Percentiles rank a stretch among this genome's conserved stretches.
Conservation (phyloP, 1,140 invertebrate species). For the Acromyrmex heyeri region DNA sequence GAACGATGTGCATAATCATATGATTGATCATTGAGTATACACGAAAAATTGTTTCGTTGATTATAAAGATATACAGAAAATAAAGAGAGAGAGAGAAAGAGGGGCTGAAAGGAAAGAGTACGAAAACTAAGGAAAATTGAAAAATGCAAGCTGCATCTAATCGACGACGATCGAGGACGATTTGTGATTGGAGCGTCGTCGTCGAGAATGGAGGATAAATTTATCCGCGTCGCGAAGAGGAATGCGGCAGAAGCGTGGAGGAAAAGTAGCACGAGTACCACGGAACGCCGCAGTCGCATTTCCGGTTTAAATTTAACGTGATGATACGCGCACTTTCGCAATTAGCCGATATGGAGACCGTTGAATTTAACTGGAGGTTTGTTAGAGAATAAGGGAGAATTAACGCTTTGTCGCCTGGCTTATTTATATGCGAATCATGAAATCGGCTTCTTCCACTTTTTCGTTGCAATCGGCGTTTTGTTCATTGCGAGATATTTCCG, state of each 20-base stretch:
- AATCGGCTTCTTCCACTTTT: neutral
- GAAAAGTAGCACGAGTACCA: slow-evolving; percentile 46
- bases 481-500: neutral
- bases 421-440: slow-evolving; percentile 5
- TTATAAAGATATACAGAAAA: neutral
- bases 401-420: neutral
- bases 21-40: slow-evolving; percentile 46
- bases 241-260: slow-evolving; percentile 57
- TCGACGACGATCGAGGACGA: slow-evolving; percentile 42
- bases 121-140: neutral
- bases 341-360: slow-evolving; percentile 54
- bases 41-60: neutral
- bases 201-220: slow-evolving; percentile 60
- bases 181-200: slow-evolving; percentile 21
- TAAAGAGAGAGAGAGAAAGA: neutral
- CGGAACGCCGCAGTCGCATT: slow-evolving; percentile 21
- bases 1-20: neutral
- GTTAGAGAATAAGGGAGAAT: slow-evolving; percentile 6
- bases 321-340: slow-evolving; percentile 52
- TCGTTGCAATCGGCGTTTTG: neutral
- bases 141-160: slow-evolving; percentile 20
- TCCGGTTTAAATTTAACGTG: slow-evolving; percentile 55
- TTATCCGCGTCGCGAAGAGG: slow-evolving; percentile 36
- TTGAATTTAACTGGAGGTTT: slow-evolving; percentile 28
- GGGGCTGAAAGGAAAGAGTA: neutral